A percentile compares a stretch with the other conserved stretches of the same genome.
These are phyloP conservation scores for Candidula unifasciata DNA, from an alignment of 2,888 invertebrate genomes.

Conservation along the genomic window DNA sequence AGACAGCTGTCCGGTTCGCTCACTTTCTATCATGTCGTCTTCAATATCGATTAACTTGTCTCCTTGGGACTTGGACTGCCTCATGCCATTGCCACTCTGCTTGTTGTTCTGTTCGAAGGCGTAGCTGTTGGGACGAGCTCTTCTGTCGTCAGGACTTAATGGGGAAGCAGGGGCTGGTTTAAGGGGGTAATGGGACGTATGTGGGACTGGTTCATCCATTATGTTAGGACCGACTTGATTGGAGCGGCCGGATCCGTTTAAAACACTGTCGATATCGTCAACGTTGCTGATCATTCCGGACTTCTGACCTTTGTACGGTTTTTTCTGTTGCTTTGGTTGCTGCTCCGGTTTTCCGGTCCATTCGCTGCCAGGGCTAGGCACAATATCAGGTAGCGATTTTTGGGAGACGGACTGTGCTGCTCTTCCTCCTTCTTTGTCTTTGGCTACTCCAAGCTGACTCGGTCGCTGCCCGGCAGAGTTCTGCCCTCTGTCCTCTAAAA, in stretches of 20 bases:
- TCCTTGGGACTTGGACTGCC: conserved; percentile 56
- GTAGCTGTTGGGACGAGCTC: conserved; percentile 55
- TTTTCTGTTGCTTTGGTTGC: conserved; percentile 34
- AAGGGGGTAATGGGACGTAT: conserved; percentile 57
- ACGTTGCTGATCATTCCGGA: conserved; percentile 60
- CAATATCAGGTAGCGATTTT: conserved; percentile 64
- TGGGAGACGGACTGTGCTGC: conserved; percentile 57
- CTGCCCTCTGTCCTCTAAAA: conserved; percentile 62
- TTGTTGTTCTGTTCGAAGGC: conserved; percentile 56
- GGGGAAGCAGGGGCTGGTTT: conserved; percentile 56
- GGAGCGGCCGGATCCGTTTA: conserved; percentile 57
- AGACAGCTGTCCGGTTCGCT: conserved; percentile 39
- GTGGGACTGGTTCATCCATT: conserved; percentile 58
- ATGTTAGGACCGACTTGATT: conserved; percentile 44
- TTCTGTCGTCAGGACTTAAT: conserved; percentile 43
- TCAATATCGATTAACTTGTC: conserved; percentile 58
- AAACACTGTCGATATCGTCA: conserved; percentile 69
- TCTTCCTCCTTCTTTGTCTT: conserved; percentile 58
- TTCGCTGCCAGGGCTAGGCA: conserved; percentile 53
- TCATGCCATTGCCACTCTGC: conserved; percentile 44
- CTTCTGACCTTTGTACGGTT: conserved; percentile 58
- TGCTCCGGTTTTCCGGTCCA: conserved; percentile 50
- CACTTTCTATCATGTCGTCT: conserved; percentile 49
- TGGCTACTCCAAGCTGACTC: conserved; percentile 64
- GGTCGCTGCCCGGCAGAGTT: conserved; percentile 57